Conservation (phyloP, 2,797 vertebrate genomes). For the Decapterus maruadsi region DNA sequence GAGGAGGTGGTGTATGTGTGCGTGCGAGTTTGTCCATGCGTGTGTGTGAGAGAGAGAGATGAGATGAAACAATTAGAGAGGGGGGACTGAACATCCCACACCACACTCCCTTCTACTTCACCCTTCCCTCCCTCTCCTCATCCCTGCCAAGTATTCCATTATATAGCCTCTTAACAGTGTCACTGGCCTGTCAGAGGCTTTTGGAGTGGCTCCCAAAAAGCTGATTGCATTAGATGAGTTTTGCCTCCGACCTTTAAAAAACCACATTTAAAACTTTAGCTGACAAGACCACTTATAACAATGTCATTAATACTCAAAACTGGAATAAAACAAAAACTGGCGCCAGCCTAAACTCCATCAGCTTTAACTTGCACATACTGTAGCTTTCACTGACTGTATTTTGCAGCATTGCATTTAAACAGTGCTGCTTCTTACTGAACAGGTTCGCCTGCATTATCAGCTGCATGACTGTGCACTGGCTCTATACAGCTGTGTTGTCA, state of each 20-base stretch:
- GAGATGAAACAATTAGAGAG: conserved; percentile 61
- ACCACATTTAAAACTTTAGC: conserved; percentile 35
- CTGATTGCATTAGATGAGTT: conserved; percentile 44
- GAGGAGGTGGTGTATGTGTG: conserved; percentile 3
- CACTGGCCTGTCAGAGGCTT: conserved; percentile 62
- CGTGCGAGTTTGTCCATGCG: conserved; percentile 12
- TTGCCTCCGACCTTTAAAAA: conserved; percentile 39
- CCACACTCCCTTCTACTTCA: neutral
- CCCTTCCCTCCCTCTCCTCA: neutral
- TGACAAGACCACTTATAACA: conserved; percentile 23
- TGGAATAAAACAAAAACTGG: neutral
- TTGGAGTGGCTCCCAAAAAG: conserved; percentile 70
- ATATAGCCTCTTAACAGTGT: conserved; percentile 63
- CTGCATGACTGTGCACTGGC: neutral
- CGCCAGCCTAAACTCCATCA: neutral
- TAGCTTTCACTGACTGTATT: neutral
- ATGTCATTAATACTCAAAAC: conserved; percentile 1
- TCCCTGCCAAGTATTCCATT: conserved; percentile 72
- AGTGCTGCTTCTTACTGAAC: neutral
- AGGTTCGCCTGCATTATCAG: neutral
- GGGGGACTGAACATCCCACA: conserved; percentile 21
- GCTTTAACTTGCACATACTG: neutral
- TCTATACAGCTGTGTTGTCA: neutral
- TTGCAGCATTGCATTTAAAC: neutral
- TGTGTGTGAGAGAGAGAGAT: conserved; percentile 15